Percentiles rank a stretch among this genome's conserved stretches.
These are phyloP conservation scores for Petroica traversi DNA, from an alignment of 2,113 vertebrate species.

Conservation along the genomic window DNA sequence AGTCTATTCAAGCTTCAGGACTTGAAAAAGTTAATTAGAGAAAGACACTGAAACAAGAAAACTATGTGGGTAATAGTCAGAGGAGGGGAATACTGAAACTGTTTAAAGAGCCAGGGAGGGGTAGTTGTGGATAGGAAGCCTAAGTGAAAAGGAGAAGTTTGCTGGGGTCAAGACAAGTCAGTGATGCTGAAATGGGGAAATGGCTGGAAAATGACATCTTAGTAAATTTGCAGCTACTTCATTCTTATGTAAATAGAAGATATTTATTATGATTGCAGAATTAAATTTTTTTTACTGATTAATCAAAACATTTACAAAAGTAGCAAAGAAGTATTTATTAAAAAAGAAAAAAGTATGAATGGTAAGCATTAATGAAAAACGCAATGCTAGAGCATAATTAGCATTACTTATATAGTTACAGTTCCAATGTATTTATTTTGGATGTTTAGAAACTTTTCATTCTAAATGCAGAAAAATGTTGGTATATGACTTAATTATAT, in stretches of 20 bases:
- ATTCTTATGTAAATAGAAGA: neutral
- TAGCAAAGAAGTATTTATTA: neutral
- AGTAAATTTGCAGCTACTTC: neutral
- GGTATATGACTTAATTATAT: neutral
- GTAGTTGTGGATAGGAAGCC: neutral
- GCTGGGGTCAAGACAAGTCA: neutral
- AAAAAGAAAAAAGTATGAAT: neutral
- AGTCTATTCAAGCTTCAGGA: neutral
- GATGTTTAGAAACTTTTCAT: neutral
- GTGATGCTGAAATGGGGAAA: neutral
- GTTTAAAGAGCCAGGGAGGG: neutral
- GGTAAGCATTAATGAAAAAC: neutral
- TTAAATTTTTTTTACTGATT: neutral
- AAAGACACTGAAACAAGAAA: neutral
- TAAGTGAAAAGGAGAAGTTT: neutral
- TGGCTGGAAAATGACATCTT: neutral
- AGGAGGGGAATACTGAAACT: neutral
- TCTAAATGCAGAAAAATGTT: neutral
- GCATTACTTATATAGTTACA: neutral
- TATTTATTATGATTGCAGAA: neutral
- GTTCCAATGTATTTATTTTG: neutral
- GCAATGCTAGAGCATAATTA: neutral
- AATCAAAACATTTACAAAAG: neutral
- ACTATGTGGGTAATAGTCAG: accelerated
- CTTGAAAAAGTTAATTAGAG: neutral